Evolutionary conservation across 2,888 invertebrate genomes (phyloP).

Genomic region (Crepidodera aurea): DNA sequence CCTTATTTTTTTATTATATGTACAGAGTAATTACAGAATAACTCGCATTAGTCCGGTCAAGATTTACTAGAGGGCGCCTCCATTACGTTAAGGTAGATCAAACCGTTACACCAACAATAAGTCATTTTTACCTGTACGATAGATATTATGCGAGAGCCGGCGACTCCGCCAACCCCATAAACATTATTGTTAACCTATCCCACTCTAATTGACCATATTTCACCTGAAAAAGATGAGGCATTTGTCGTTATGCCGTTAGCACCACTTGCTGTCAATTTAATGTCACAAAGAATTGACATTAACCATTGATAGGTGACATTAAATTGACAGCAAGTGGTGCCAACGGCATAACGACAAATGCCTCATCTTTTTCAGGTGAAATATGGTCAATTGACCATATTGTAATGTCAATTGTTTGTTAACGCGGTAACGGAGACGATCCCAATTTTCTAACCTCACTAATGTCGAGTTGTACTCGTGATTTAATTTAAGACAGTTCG

Average conservation of each 20-base stretch:
- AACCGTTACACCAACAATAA: background rate
- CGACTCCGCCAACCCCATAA: no score
- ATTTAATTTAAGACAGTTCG: conserved; percentile 84
- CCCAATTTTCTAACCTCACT: background rate
- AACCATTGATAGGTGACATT: background rate
- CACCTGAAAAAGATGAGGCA: no score
- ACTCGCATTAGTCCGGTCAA: background rate
- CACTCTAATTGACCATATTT: no score
- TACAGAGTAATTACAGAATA: conserved; percentile 3
- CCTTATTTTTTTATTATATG: conserved; percentile 10
- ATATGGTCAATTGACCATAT: background rate
- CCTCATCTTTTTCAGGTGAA: no score
- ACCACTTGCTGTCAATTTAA: no score
- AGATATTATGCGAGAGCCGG: background rate
- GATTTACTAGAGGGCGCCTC: background rate
- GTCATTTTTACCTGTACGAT: background rate
- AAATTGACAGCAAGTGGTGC: no score
- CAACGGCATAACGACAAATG: no score
- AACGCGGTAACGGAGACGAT: no score
- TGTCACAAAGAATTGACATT: background rate
- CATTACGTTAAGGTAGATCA: background rate
- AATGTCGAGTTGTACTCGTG: background rate
- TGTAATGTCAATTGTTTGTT: no score
- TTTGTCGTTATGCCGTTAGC: no score
- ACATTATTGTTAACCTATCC: no score